Evolutionary conservation across 2,888 invertebrate species (phyloP).

Genomic region (Stictocephala bisonia): DNA sequence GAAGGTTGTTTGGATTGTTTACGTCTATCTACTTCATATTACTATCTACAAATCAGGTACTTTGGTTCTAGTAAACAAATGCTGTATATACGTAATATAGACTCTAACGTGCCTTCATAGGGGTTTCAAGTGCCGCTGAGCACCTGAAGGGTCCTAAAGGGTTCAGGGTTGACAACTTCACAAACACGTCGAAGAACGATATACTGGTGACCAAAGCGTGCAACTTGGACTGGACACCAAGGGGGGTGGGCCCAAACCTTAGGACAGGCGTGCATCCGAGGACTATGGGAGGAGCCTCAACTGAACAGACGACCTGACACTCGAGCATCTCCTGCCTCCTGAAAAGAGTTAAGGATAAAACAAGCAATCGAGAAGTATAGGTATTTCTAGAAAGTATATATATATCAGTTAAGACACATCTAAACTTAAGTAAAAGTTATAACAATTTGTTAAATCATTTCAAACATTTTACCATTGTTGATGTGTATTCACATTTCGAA

Average conservation of each 20-base stretch:
- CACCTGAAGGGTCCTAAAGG: conserved; percentile 43
- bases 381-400: not conserved
- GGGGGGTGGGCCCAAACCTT: conserved; percentile 47
- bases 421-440: too few species aligned
- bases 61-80: too few species aligned
- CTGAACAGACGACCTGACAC: conserved; percentile 40
- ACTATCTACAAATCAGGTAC: too few species aligned
- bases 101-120: not conserved
- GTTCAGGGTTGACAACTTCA: conserved; percentile 47
- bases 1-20: too few species aligned
- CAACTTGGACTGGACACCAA: conserved; percentile 42
- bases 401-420: too few species aligned
- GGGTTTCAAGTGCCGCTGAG: conserved; percentile 4
- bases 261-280: conserved; percentile 44
- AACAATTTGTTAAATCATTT: too few species aligned
- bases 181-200: conserved; percentile 37
- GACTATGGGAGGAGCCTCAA: conserved; percentile 46
- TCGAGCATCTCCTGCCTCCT: conserved; percentile 49
- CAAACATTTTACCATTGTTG: too few species aligned
- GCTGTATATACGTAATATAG: too few species aligned
- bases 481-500: too few species aligned
- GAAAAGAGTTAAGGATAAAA: not conserved
- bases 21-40: too few species aligned
- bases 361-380: not conserved
- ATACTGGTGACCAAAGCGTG: conserved; percentile 48